Conservation (phyloP, 2,888 invertebrate species). For the Thecophora atra region DNA sequence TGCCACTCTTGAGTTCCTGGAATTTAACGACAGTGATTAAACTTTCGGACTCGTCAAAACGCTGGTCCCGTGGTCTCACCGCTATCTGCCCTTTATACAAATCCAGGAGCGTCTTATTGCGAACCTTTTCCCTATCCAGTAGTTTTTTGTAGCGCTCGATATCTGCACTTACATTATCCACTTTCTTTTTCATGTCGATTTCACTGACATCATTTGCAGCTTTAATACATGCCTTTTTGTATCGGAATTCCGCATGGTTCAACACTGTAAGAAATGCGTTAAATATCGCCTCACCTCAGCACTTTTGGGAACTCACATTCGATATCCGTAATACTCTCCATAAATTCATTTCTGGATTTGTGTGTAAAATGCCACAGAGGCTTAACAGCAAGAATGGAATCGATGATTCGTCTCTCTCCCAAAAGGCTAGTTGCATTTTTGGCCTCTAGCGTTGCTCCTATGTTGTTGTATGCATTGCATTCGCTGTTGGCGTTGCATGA, state of each 20-base stretch:
- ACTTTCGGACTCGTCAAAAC: not conserved
- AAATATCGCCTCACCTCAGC: not conserved
- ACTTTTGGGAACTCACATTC: not conserved
- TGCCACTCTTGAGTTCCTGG: not conserved
- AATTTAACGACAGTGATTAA: not conserved
- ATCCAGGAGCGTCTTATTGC: not conserved
- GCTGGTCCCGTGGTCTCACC: not conserved
- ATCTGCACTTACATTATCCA: not conserved
- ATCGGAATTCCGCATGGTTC: not conserved
- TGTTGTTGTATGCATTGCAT: not conserved
- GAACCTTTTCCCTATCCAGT: not conserved
- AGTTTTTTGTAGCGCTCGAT: conserved; percentile 2
- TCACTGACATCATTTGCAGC: not conserved
- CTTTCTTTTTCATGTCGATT: not conserved
- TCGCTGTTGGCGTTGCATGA: not conserved
- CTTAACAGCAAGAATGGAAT: not conserved
- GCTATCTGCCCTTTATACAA: not conserved
- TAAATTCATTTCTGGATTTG: not conserved
- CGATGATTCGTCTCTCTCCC: not conserved
- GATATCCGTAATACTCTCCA: too few species aligned
- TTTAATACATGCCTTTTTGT: not conserved
- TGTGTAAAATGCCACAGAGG: not conserved
- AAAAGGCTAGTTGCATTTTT: not conserved
- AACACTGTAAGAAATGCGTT: not conserved
- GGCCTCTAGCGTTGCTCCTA: not conserved